Evolutionary conservation across 2,888 invertebrate species (phyloP), one percentile per base, ranked within the genome.

Genomic region (Ochropacha duplaris): DNA sequence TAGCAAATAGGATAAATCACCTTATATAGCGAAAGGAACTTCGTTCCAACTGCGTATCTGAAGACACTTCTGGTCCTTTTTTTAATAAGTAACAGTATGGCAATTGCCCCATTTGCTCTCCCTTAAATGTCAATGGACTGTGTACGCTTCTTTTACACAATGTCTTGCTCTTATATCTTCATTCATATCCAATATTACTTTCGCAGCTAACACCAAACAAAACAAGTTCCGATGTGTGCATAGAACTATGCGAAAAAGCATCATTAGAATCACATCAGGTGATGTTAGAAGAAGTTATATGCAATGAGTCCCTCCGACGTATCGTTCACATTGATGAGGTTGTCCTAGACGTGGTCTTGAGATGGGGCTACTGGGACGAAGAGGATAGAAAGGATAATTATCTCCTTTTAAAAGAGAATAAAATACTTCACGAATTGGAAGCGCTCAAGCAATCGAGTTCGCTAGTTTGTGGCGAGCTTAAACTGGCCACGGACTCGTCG

Each of bases 281-380:
- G 50, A 95, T 96, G 72, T 81, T 98, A 0, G 96, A 97, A 79
- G 98, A 98, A 86, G 95, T 96, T 0, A 95, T 98, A 66, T 94
- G 97, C 71, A 94, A 95, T 68, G 96, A 96, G 24, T 93, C 95
- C 16, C 86, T 97, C 84, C 94, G 95, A 55, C 93, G 98, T 0
- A 96, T 96, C 0, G 92, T 98, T 1, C 97, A 98, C 83, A 95
- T 96, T 69, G 94, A 95, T 55, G 97, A 97, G 77, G 94, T 94
- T 55, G 95, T 95, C 0, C 81, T 95, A 2, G 94, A 95, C 69
- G 94, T 95, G 0, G 96, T 96, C 0, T 89, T 96, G 0, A 94
- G 96, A 55, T 98, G 98, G 98, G 95, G 97, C 1, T 96, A 96
- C 76, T 98, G 98, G 98, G 96, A 97, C 55, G 95, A 96, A 60